Evolutionary conservation across 2,113 vertebrate species (phyloP).

Genomic region (Pao palembangensis): DNA sequence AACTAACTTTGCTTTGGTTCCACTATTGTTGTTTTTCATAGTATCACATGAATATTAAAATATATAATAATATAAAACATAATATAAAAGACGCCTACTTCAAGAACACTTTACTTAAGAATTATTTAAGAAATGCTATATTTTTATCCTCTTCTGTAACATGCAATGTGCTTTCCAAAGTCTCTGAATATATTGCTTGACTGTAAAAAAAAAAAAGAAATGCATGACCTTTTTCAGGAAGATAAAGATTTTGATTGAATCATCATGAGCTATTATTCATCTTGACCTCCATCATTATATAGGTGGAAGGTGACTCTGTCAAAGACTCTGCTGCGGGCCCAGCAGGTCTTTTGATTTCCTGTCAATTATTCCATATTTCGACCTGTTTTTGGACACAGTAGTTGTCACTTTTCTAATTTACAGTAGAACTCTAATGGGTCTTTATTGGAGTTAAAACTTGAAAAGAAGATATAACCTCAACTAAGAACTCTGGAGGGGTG

Average conservation of each 20-base stretch:
- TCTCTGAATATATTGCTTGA: too few species aligned
- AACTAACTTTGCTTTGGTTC: too few species aligned
- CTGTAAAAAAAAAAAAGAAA: background rate
- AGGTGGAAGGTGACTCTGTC: constrained; percentile 35
- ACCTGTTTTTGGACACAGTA: background rate
- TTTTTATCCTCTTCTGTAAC: too few species aligned
- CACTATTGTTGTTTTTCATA: too few species aligned
- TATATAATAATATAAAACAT: too few species aligned
- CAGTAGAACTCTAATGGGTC: too few species aligned
- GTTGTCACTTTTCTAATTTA: too few species aligned
- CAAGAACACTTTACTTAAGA: too few species aligned
- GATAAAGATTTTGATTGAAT: constrained; percentile 22
- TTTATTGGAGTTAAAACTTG: background rate
- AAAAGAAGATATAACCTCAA: constrained; percentile 48
- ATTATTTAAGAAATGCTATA: too few species aligned
- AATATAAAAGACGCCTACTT: too few species aligned
- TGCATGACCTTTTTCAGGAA: constrained; percentile 16
- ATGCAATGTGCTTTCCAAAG: too few species aligned
- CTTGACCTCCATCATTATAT: constrained; percentile 22
- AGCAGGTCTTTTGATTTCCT: constrained; percentile 31
- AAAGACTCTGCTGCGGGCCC: background rate
- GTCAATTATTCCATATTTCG: constrained; percentile 16
- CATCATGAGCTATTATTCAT: constrained; percentile 9
- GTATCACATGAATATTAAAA: too few species aligned
- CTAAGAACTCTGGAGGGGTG: constrained; percentile 57